These are phyloP conservation scores for Pseudomugil tenellus DNA, from an alignment of 2,797 vertebrate species.

Conservation along the genomic window DNA sequence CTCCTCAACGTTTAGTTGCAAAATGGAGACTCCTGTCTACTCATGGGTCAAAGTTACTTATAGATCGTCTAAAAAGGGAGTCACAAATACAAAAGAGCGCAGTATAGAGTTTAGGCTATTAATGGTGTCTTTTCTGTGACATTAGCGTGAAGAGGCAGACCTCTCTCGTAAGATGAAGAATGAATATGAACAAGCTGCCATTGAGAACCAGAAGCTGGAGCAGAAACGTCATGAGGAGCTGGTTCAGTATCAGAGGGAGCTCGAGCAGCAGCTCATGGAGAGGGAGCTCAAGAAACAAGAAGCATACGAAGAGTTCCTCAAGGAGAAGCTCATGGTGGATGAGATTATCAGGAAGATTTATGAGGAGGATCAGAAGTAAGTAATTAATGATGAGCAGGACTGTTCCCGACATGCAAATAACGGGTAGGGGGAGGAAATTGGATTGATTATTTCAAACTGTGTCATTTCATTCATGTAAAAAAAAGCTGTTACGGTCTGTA, in stretches of 20 bases:
- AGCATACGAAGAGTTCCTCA: slow-evolving; percentile 90
- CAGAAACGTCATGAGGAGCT: slow-evolving; percentile 77
- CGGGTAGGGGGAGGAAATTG: no score
- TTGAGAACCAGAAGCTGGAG: slow-evolving; percentile 80
- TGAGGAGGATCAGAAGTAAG: slow-evolving; percentile 92
- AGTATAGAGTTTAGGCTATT: not conserved
- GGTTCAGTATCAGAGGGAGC: slow-evolving; percentile 82
- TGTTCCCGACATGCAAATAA: not conserved
- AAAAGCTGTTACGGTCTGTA: not conserved
- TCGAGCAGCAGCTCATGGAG: slow-evolving; percentile 90
- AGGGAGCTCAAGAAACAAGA: slow-evolving; percentile 86
- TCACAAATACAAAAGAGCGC: slow-evolving; percentile 2
- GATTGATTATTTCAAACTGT: no score
- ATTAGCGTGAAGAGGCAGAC: slow-evolving; percentile 87
- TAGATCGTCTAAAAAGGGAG: not conserved
- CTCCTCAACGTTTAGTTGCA: not conserved
- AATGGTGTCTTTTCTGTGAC: slow-evolving; percentile 5
- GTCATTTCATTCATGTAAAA: not conserved
- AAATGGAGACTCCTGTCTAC: not conserved
- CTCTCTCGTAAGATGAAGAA: slow-evolving; percentile 81
- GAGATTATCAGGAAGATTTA: slow-evolving; percentile 93
- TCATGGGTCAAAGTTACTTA: not conserved
- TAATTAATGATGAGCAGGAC: slow-evolving; percentile 5
- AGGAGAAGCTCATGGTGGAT: slow-evolving; percentile 93
- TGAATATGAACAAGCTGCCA: slow-evolving; percentile 71